A percentile compares a stretch with the other conserved stretches of the same genome.
Evolutionary conservation across 2,113 vertebrate species (phyloP).

Genomic region (Malurus alboscapulatus): DNA sequence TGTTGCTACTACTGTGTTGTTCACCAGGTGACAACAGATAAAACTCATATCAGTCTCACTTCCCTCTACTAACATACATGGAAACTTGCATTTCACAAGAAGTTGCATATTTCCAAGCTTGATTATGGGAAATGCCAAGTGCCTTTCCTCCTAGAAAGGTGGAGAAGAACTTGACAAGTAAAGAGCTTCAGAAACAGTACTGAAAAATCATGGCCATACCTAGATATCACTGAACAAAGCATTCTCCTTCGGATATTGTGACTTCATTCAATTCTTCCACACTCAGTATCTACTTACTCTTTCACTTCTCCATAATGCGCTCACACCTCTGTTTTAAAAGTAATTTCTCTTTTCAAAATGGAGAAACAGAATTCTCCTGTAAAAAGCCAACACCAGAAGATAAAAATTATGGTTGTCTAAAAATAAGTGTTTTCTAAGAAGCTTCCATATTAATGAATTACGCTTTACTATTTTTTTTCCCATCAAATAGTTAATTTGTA

Average conservation of each 20-base stretch:
- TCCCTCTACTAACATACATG: not conserved
- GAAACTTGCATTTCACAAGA: not conserved
- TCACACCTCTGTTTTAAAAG: not conserved
- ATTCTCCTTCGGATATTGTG: not conserved
- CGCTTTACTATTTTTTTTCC: not conserved
- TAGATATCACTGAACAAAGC: not conserved
- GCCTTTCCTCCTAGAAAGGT: not conserved
- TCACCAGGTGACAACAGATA: not conserved
- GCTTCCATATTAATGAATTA: not conserved
- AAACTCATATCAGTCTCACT: not conserved
- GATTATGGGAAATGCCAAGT: not conserved
- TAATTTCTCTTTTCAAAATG: not conserved
- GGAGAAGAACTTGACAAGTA: not conserved
- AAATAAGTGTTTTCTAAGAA: not conserved
- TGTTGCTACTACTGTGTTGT: not conserved
- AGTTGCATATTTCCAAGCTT: not conserved
- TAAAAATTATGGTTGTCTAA: not conserved
- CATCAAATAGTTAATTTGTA: not conserved
- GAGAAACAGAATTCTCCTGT: not conserved
- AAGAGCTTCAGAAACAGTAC: not conserved
- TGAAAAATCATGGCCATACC: not conserved
- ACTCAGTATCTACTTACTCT: rapidly evolving
- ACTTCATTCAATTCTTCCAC: not conserved
- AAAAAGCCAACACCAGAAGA: not conserved
- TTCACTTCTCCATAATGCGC: not conserved